Base-by-base conservation (phyloP, 2,113 vertebrate species). In the Chaenocephalus aceratus region DNA sequence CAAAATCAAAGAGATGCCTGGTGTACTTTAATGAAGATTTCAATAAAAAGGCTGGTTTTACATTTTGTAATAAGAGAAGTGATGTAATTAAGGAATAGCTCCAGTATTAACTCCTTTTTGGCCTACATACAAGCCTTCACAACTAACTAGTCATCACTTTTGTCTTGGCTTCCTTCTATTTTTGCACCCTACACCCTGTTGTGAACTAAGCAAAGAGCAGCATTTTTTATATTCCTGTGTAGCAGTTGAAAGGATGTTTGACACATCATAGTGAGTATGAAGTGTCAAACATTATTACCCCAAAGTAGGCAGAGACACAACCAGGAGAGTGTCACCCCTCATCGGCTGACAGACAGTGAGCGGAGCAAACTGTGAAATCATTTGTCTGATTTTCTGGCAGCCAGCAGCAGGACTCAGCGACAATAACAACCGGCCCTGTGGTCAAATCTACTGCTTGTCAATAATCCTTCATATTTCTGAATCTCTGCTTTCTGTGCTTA, bases 331-430 rank as follows among this genome's bases (percentile, higher is more conserved):
- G 67, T 80, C 79, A 68, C 73, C 72, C 70, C 69, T 89, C 83
- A 80, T 87, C 67, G 30, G 72, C 86, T 71, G 84, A 82, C 73
- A 85, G 76, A 69, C 75, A 49, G 81, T n/a, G 61, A 58, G 72
- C 41, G 8, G 72, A 89, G 59, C 21, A 5, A 85, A 51, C 68
- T 79, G 76, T 88, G 81, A 86, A 88, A 83, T 81, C 41, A 79
- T 88, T 83, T 84, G 77, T 86, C 51, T 85, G 77, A 77, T 82
- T 79, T 72, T 85, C 75, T 80, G 68, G 56, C 69, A 79, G 80
- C 80, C 77, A 46, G 45, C 51, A 80, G 56, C 45, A 59, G 63
- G 21, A 51, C 67, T 64, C 56, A 3, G 67, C 63, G 75, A 86
- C 84, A 74, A 72, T 72, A 83, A 85, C 72, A 75, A 88, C 79